Evolutionary conservation across 2,888 invertebrate genomes (phyloP), one percentile per base, ranked within the genome.

Genomic region (Scrobipalpa costella): DNA sequence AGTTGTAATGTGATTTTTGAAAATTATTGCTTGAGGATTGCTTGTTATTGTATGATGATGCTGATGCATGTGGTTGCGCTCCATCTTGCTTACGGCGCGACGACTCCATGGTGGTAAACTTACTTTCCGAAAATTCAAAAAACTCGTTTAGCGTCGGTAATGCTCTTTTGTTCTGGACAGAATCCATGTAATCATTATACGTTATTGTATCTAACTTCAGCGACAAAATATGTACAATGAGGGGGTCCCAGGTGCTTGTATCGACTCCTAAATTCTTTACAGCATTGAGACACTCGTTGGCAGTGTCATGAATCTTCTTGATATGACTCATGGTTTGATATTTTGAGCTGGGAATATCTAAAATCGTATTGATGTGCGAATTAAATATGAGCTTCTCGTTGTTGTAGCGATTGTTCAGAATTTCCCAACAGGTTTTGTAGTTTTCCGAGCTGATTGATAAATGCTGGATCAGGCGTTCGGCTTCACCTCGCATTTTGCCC

Each of bases 391-490:
- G 15, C 34, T 59, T 63, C 50, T 33, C 38, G 47, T 63, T 63
- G 21, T 55, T 60, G 27, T 63, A 62, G 15, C 62, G 19, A 13
- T 57, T 19, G 8, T 52, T 52, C 11, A 58, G 62, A 7, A 72
- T 68, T 21, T 72, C 63, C 70, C 71, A 72, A 59, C 66, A 67
- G 3, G 61, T 55, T 0, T 9, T 7, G 61, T 71, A 71, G 52
- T 71, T 71, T 6, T 69, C 69, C 1, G 70, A 49, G 55, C 65
- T 69, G 17, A 71, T 68, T 21, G 50, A 58, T 7, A 70, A 52
- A 62, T 72, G 71, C 50, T 70, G 69, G 19, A 70, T 64, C 9
- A 72, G 38, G 11, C 62, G 62, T 57, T 69, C 69, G 11, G 70
- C 66, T 34, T 70, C 72, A 6, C 70, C 69, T n/a, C n/a, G n/a